Evolutionary conservation across 1,140 invertebrate species (phyloP), one percentile per base, ranked within the genome.

Genomic region (Reticulitermes speratus): DNA sequence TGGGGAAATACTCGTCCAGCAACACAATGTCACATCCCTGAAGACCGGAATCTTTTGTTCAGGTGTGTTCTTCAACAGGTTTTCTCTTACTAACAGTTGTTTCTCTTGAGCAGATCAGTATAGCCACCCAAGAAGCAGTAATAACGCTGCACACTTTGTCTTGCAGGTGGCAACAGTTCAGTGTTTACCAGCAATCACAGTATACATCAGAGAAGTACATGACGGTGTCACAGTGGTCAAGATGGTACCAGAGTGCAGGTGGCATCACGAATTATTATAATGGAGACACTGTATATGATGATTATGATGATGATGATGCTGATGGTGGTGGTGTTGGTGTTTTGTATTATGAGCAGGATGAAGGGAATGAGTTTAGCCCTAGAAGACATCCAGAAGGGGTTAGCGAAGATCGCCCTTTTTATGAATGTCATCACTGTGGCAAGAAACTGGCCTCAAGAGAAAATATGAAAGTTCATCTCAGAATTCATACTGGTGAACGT

Each of bases 391-490:
- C 30, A 75, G 65, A 75, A 9, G n/a, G 65, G 3, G 21, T 21
- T 16, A 25, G 2, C n/a, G 65, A 75, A 25, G 85, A 75, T 81
- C 85, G 86, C 16, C 81, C 75, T 52, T 25, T 86, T 44, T 92
- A 91, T 88, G 88, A 90, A 55, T 94, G 93, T 87, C 59, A 88
- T 0, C 90, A 92, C 30, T 94, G 93, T 85, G 88, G 89, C 0
- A 92, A 91, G 23, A 88, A 89, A 45, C 94, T 93, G 86, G 91
- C 92, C 84, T 32, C 90, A 25, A 90, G 90, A 25, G 90, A 90
- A 59, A 90, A 90, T 0, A 83, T 93, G 45, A 89, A 93, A 85
- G 94, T 95, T 87, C 95, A 95, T 89, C 92, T 93, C 86, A 91
- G 94, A 85, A 95, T 94, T 16, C 90, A 91, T 87, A 88, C 88